phyloP scores from a whole-genome alignment of 2,888 invertebrate genomes.

The Neoaliturus tenellus region DNA sequence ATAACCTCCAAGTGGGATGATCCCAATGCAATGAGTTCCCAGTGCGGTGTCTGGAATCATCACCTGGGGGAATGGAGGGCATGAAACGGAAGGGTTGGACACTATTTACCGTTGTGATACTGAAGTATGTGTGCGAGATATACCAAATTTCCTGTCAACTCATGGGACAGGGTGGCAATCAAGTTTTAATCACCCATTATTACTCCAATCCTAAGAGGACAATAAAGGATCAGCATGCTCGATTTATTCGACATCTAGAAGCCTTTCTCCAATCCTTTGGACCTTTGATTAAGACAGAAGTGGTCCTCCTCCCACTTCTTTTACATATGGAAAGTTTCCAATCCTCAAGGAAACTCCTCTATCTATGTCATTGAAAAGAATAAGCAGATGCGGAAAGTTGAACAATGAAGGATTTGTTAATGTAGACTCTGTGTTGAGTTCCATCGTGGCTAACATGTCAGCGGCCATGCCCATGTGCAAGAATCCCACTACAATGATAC shows the following conservation, averaged over 20 bases:
- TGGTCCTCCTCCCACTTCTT: slow-evolving; percentile 1
- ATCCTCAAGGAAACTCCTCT: neutral
- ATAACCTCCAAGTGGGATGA: neutral
- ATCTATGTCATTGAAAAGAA: neutral
- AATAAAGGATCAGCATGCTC: neutral
- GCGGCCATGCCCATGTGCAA: neutral
- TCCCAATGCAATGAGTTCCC: neutral
- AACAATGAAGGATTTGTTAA: neutral
- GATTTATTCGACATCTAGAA: neutral
- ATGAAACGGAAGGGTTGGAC: neutral
- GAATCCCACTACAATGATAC: neutral
- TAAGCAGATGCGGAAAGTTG: neutral
- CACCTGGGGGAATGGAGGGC: slow-evolving; percentile 2
- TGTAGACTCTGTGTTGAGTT: neutral
- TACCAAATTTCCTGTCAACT: neutral
- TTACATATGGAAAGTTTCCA: slow-evolving; percentile 1
- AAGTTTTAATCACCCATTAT: neutral
- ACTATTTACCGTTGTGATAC: no score
- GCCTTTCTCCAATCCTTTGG: neutral
- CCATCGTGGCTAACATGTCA: neutral
- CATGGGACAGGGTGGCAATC: neutral
- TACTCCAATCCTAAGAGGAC: neutral
- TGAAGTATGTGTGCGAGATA: neutral
- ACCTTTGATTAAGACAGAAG: neutral
- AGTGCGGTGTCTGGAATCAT: neutral